Conservation (phyloP, 2,113 vertebrate species). For the Ophthalmolycus amberensis region DNA sequence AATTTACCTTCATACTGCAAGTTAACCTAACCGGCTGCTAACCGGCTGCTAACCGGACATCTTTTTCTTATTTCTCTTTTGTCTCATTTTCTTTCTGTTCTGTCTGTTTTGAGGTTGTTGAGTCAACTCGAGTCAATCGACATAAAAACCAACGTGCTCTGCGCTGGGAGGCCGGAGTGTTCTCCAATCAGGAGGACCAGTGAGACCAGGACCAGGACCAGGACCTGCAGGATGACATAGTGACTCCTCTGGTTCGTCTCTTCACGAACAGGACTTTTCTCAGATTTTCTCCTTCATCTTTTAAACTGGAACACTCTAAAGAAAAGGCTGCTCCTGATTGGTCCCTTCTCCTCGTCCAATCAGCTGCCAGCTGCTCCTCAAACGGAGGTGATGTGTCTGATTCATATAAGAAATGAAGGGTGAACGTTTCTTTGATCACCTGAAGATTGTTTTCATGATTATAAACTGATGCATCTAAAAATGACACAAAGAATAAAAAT, state of each 20-base stretch:
- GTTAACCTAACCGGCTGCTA: not conserved
- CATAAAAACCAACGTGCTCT: slow-evolving; percentile 86
- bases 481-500: slow-evolving; percentile 8
- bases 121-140: slow-evolving; percentile 86
- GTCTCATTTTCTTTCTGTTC: not conserved
- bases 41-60: not conserved
- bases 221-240: not conserved
- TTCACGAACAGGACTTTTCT: not conserved
- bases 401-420: not conserved
- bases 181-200: slow-evolving; percentile 69
- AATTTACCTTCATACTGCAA: not conserved
- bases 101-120: slow-evolving; percentile 83
- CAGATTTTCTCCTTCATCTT: slow-evolving; percentile 3
- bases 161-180: slow-evolving; percentile 88
- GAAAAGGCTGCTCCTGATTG: slow-evolving; percentile 33
- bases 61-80: not conserved
- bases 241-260: not conserved
- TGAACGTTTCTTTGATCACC: slow-evolving; percentile 18
- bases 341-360: slow-evolving; percentile 8
- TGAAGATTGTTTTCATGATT: slow-evolving; percentile 34
- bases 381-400: not conserved
- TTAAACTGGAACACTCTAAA: not conserved
- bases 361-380: slow-evolving; percentile 19
- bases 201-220: slow-evolving; percentile 26
- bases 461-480: not conserved